phyloP scores from a whole-genome alignment of 92 coral and sea anemone species.

The Parazoanthus swiftii region DNA sequence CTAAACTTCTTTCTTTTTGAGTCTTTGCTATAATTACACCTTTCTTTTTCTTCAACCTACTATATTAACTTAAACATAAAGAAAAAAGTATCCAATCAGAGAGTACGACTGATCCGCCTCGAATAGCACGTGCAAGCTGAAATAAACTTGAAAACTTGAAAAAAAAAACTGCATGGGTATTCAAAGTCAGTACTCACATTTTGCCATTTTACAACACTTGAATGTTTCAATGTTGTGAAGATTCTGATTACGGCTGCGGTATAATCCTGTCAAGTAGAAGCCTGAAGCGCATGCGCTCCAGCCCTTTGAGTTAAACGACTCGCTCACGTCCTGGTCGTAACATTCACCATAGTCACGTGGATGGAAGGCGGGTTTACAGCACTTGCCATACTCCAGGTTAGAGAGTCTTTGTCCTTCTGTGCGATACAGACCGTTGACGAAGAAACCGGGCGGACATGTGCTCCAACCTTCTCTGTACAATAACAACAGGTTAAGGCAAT shows the following conservation, averaged over 20 bases:
- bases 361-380: conserved; percentile 19
- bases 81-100: too few species aligned
- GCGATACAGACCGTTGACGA: conserved; percentile 27
- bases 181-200: not conserved
- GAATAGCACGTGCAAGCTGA: too few species aligned
- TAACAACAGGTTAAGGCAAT: too few species aligned
- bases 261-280: not conserved
- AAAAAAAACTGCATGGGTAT: too few species aligned
- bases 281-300: not conserved
- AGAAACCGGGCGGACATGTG: conserved; percentile 30
- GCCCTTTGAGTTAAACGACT: not conserved
- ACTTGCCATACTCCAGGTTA: conserved; percentile 17
- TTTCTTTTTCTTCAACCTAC: too few species aligned
- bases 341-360: not conserved
- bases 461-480: conserved; percentile 1
- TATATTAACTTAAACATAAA: too few species aligned
- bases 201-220: not conserved
- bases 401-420: not conserved
- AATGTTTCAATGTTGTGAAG: conserved; percentile 15
- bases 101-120: too few species aligned
- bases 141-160: too few species aligned
- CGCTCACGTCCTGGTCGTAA: conserved; percentile 13
- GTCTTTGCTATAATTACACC: too few species aligned
- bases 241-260: not conserved
- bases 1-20: too few species aligned